Evolutionary conservation across 2,888 invertebrate species (phyloP), one percentile per base, ranked within the genome.

Genomic region (Athetis lepigone): DNA sequence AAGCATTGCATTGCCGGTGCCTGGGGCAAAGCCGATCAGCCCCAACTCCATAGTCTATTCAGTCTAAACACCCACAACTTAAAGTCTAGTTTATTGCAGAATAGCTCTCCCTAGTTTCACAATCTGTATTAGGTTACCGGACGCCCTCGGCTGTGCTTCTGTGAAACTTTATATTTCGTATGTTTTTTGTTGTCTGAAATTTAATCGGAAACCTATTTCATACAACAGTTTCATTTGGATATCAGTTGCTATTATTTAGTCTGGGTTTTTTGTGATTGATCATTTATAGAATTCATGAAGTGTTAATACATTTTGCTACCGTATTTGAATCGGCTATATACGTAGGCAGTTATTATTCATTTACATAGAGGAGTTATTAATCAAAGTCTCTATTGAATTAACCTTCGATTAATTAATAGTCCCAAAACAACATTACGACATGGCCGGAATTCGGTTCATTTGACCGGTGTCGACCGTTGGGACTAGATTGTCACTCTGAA

Each of bases 81-180:
- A 87, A 85, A 86, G 86, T 85, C 81, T 81, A 88, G 75, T 88
- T 85, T 86, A 83, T 84, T 81, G 80, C 75, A 71, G 75, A 81
- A 83, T 67, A 77, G 60, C 67, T 66, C 68, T 70, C 63, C 72
- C 75, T 72, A 74, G 70, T 77, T 80, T 71, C 56, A 72, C 84
- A 81, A 85, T 79, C 76, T 75, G 86, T 88, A 86, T 90, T 88
- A 83, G 83, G 86, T 88, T 88, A 88, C 85, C 75, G 78, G 82
- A 73, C 70, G 85, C 86, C 81, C 68, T 62, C 64, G 84, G 90
- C 85, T 76, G 74, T 77, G 85, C 86, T 84, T 82, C 85, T 84
- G 82, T 83, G 76, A 66, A 81, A 74, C 83, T 69, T 73, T 69
- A 61, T 84, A 79, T 83, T 84, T 83, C 75, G 70, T 81, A 75